Conservation (phyloP, 1,140 invertebrate species). For the Zeugodacus cucurbitae region DNA sequence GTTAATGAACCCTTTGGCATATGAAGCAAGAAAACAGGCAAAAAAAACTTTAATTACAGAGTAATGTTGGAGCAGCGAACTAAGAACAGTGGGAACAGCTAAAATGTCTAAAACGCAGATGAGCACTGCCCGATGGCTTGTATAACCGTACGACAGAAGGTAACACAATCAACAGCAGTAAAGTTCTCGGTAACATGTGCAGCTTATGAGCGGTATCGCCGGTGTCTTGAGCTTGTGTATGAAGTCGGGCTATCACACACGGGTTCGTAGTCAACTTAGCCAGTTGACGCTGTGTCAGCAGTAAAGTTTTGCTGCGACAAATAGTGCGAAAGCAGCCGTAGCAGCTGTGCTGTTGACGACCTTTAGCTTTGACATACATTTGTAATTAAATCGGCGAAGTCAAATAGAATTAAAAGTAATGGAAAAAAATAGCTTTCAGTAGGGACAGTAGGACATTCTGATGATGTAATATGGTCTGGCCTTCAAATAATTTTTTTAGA, state of each 20-base stretch:
- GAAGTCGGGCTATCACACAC: too few relatives aligned
- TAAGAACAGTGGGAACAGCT: not conserved
- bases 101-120: not conserved
- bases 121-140: not conserved
- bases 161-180: too few relatives aligned
- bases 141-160: too few relatives aligned
- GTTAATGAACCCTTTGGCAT: conserved; percentile 27
- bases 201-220: not conserved
- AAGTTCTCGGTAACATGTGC: not conserved
- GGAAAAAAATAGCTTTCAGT: too few relatives aligned
- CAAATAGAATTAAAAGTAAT: not conserved
- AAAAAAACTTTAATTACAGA: not conserved
- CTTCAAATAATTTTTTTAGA: too few relatives aligned
- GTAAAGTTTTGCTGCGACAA: not conserved
- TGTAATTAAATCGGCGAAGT: conserved; percentile 9
- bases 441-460: too few relatives aligned
- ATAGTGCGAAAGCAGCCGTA: not conserved
- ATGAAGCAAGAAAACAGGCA: not conserved
- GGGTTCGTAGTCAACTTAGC: too few relatives aligned
- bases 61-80: not conserved
- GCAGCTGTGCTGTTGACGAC: not conserved
- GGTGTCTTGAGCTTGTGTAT: too few relatives aligned
- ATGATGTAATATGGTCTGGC: not conserved
- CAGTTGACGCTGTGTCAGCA: not conserved
- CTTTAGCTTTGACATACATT: conserved; percentile 1